Evolutionary conservation across 2,113 vertebrate species (phyloP).

Genomic region (Numenius arquata): DNA sequence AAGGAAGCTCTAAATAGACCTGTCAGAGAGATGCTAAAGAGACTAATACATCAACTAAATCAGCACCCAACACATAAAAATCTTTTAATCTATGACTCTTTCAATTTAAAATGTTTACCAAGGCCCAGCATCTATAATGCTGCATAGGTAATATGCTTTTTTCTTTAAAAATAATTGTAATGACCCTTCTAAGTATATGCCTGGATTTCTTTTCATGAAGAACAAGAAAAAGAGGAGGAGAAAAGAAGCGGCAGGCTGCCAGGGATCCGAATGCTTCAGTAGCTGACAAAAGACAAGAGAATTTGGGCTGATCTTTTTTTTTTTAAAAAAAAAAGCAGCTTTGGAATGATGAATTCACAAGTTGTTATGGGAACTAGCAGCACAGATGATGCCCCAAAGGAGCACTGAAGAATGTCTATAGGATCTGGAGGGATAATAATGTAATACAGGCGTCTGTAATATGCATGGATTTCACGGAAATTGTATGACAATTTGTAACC

Average conservation of each 20-base stretch:
- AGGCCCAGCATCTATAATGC: neutral
- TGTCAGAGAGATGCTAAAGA: conserved; percentile 33
- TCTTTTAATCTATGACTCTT: neutral
- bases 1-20: conserved; percentile 26
- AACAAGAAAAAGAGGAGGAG: conserved; percentile 51
- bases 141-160: neutral
- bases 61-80: neutral
- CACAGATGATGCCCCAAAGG: conserved; percentile 48
- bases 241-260: conserved; percentile 54
- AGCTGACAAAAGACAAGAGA: conserved; percentile 69
- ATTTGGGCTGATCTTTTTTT: neutral
- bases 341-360: conserved; percentile 37
- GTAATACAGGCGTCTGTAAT: neutral
- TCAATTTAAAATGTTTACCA: conserved; percentile 29
- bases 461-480: neutral
- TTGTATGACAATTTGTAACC: neutral
- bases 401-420: neutral
- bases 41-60: neutral
- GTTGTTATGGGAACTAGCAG: conserved; percentile 65
- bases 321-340: neutral
- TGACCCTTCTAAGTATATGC: neutral
- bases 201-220: conserved; percentile 43
- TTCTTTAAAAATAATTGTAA: conserved; percentile 25
- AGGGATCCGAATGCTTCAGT: conserved; percentile 62
- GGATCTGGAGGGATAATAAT: conserved; percentile 6